Conservation (phyloP, 2,797 vertebrate species). For the Loriculus beryllinus region DNA sequence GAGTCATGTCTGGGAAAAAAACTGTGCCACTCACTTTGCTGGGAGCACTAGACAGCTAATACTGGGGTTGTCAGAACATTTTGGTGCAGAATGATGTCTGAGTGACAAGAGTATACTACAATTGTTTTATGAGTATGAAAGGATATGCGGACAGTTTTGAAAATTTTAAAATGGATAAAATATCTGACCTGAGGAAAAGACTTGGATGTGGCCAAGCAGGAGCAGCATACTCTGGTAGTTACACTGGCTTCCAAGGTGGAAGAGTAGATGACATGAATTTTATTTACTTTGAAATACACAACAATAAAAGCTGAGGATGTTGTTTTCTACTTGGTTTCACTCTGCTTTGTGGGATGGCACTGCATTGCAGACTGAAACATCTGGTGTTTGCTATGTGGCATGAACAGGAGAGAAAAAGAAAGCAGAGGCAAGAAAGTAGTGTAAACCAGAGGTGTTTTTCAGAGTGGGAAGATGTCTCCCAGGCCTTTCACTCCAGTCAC, state of each 20-base stretch:
- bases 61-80: not conserved
- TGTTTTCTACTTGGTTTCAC: not conserved
- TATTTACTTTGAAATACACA: not conserved
- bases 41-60: not conserved
- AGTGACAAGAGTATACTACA: slow-evolving; percentile 12
- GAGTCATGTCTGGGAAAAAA: not conserved
- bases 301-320: not conserved
- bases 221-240: not conserved
- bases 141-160: not conserved
- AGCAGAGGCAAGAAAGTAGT: not conserved
- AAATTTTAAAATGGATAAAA: not conserved
- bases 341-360: not conserved
- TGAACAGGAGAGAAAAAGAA: not conserved
- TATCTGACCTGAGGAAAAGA: slow-evolving; percentile 16
- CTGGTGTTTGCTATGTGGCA: not conserved
- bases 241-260: slow-evolving; percentile 23
- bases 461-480: not conserved
- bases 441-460: not conserved
- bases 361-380: not conserved
- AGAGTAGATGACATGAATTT: not conserved
- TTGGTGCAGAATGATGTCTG: slow-evolving; percentile 15
- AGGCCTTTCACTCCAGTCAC: not conserved
- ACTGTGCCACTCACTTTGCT: not conserved
- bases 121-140: slow-evolving; percentile 47
- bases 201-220: not conserved